Evolutionary conservation across 1,140 invertebrate species (phyloP).

Genomic region (Himalopsyche phryganea): DNA sequence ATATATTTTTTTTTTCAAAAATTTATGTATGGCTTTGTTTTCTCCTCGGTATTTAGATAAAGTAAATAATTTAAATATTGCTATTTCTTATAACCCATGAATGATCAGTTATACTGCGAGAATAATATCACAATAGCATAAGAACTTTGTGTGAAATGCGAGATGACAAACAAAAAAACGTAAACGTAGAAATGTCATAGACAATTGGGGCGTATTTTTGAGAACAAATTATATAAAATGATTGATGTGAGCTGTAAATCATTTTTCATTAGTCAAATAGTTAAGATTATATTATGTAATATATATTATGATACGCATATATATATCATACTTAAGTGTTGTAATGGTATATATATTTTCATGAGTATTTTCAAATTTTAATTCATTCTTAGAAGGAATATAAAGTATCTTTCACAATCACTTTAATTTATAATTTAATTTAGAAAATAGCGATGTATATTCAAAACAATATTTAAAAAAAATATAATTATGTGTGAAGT

Average conservation of each 20-base stretch:
- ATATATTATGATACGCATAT: too few relatives aligned
- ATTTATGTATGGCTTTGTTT: constrained; percentile 7
- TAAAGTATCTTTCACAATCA: not conserved
- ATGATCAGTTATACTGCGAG: not conserved
- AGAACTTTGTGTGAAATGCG: not conserved
- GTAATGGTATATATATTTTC: not conserved
- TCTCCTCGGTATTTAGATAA: constrained; percentile 1
- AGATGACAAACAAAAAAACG: not conserved
- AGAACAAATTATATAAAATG: not conserved
- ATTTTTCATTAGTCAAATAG: not conserved
- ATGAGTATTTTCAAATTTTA: not conserved
- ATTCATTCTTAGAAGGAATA: not conserved
- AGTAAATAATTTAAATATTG: constrained; percentile 3
- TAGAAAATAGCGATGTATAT: not conserved
- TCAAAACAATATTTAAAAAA: not conserved
- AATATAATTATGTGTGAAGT: not conserved
- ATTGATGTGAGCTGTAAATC: too few relatives aligned
- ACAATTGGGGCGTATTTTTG: not conserved
- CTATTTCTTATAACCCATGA: constrained; percentile 6
- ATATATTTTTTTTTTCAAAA: constrained; percentile 12
- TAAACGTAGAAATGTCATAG: not conserved
- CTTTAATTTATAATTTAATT: not conserved
- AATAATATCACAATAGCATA: not conserved
- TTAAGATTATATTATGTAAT: not conserved
- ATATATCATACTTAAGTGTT: not conserved